Conservation (phyloP, 1,140 invertebrate species). For the Cyclina sinensis region DNA sequence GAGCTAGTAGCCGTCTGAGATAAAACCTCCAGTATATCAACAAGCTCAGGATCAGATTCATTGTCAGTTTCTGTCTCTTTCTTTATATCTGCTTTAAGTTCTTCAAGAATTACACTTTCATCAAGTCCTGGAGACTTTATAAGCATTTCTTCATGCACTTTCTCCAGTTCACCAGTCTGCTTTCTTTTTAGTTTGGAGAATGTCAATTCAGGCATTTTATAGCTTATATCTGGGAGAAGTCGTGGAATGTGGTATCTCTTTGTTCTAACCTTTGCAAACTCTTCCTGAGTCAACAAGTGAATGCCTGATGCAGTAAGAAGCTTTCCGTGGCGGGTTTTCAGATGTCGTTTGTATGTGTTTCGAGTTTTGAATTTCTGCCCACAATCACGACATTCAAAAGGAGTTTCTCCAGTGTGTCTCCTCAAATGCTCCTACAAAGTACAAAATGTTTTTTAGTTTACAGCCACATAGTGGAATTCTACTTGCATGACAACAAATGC, state of each 20-base stretch:
- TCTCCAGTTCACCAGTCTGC: not conserved
- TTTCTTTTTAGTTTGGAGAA: conserved; percentile 40
- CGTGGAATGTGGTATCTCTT: conserved; percentile 71
- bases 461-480: no score
- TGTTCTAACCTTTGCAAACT: conserved; percentile 88
- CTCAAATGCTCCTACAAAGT: conserved; percentile 88
- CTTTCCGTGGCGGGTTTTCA: conserved; percentile 89
- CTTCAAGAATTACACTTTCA: conserved; percentile 15
- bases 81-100: conserved; percentile 61
- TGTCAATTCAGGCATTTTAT: conserved; percentile 50
- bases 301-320: conserved; percentile 89
- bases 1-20: not conserved
- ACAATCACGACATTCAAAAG: conserved; percentile 90
- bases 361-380: conserved; percentile 89
- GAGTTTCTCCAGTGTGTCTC: conserved; percentile 90
- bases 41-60: conserved; percentile 59
- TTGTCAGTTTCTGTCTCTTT: conserved; percentile 47
- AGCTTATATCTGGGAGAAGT: conserved; percentile 38
- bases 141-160: not conserved
- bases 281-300: conserved; percentile 88
- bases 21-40: conserved; percentile 44
- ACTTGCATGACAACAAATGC: no score
- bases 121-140: not conserved
- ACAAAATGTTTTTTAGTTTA: not conserved
- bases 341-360: conserved; percentile 90